Percentiles rank a stretch among this genome's conserved stretches.
Conservation (phyloP, 2,888 invertebrate genomes). For the Andrena praecox region DNA sequence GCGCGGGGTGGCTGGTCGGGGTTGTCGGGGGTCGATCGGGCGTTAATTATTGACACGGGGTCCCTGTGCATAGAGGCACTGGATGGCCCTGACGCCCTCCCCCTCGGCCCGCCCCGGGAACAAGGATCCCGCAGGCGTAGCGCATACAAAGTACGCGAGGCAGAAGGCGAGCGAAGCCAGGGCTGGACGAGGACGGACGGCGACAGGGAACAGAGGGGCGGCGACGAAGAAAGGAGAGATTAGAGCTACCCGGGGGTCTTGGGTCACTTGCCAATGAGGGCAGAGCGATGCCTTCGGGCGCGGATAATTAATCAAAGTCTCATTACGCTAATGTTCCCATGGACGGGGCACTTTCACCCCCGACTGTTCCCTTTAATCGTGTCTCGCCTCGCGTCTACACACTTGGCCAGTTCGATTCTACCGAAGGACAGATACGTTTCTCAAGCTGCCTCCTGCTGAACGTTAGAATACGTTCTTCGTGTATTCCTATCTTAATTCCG, state of each 20-base stretch:
- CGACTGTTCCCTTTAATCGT: neutral
- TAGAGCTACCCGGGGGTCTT: conserved; percentile 44
- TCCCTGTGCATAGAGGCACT: conserved; percentile 51
- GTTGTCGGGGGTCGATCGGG: conserved; percentile 65
- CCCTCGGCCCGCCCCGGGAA: conserved; percentile 38
- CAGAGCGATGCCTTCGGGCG: conserved; percentile 60
- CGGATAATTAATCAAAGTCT: conserved; percentile 79
- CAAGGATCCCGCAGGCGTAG: conserved; percentile 59
- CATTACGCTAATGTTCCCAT: conserved; percentile 70
- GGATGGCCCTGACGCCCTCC: conserved; percentile 31
- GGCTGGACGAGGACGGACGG: conserved; percentile 9
- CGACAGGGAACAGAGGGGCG: neutral
- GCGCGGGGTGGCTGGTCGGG: conserved; percentile 10
- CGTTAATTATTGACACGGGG: conserved; percentile 75
- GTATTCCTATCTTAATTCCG: too few species aligned
- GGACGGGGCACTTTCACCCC: conserved; percentile 15
- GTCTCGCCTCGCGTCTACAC: neutral
- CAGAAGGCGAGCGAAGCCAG: conserved; percentile 48
- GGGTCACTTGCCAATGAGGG: conserved; percentile 74
- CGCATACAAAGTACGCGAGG: conserved; percentile 62
- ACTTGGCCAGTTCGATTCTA: neutral
- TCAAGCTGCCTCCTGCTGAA: too few species aligned
- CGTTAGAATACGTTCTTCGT: too few species aligned
- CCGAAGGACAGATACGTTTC: neutral
- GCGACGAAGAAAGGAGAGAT: conserved; percentile 37